Percentiles rank a stretch among this genome's conserved stretches.
Evolutionary conservation across 2,888 invertebrate genomes (phyloP).

Genomic region (Andrena marginata): DNA sequence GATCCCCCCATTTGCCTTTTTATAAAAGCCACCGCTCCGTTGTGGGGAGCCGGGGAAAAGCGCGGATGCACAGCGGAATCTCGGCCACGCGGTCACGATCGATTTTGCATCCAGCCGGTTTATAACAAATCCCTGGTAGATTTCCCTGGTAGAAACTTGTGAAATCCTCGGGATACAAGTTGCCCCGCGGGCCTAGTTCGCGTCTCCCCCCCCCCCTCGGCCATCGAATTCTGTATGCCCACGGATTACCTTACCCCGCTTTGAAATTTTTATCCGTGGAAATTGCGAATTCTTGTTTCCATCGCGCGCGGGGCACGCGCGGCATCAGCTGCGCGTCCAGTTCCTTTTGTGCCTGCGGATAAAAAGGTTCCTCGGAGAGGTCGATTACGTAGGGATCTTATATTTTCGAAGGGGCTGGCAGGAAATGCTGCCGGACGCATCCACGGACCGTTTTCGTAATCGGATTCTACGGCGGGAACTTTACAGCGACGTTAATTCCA

Average conservation of each 20-base stretch:
- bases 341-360: not conserved
- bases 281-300: conserved; percentile 49
- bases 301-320: conserved; percentile 6
- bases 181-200: conserved; percentile 8
- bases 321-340: conserved; percentile 6
- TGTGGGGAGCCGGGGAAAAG: not conserved
- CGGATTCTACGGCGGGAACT: conserved; percentile 62
- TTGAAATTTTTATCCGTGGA: conserved; percentile 51
- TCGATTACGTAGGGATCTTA: conserved; percentile 11
- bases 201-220: conserved; percentile 32
- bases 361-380: conserved; percentile 6
- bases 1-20: conserved; percentile 25
- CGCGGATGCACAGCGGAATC: not conserved
- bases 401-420: conserved; percentile 1
- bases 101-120: conserved; percentile 48
- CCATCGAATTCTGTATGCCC: conserved; percentile 40
- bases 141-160: conserved; percentile 50
- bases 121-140: conserved; percentile 53
- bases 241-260: conserved; percentile 40
- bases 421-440: conserved; percentile 22
- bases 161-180: conserved; percentile 44
- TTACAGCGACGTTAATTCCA: conserved; percentile 58
- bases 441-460: conserved; percentile 51
- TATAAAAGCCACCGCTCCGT: not conserved
- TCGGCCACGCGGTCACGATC: not conserved